Evolutionary conservation across 2,113 vertebrate species (phyloP), one percentile per base, ranked within the genome.

Genomic region (Eurypyga helias): DNA sequence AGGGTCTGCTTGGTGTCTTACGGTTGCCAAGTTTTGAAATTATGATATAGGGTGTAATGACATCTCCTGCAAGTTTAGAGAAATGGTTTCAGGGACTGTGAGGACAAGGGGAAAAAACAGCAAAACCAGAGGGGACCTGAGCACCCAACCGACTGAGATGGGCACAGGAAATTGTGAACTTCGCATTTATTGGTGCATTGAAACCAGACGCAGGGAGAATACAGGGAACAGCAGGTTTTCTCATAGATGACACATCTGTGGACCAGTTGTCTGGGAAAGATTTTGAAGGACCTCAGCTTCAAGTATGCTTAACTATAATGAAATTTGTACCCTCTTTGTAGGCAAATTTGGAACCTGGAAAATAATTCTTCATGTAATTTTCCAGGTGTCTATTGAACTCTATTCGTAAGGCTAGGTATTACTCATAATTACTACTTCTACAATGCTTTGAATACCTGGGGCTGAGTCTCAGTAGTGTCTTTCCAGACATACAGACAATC

Each of bases 231-330:
- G n/a, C 36, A 76, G 57, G 43, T 9, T 90, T 19, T 48, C 36
- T 58, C 36, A 38, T 17, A 26, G 45, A 20, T 29, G 13, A 3
- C 11, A 23, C 0, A 1, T n/a, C 43, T n/a, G 4, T 3, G 26
- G 51, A 75, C 0, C 16, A 67, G 5, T 5, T n/a, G 11, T 14
- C 77, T 49, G 69, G 46, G 60, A 58, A 69, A 73, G 65, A 41
- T 62, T 75, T 87, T 69, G 31, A 58, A 45, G 90, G 54, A 3
- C 4, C 24, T 89, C 41, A 48, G 20, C 65, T 52, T 29, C 61
- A 16, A 36, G 36, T 48, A 12, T 17, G 11, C 28, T 36, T 67
- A 54, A 76, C 9, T 24, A 13, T 20, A 20, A 3, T 67, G 62
- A 80, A 67, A 86, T 64, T 58, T 31, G 13, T 45, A 26, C n/a